These are phyloP conservation scores for Alfaro cultratus DNA, from an alignment of 2,797 vertebrate genomes.

Conservation along the genomic window DNA sequence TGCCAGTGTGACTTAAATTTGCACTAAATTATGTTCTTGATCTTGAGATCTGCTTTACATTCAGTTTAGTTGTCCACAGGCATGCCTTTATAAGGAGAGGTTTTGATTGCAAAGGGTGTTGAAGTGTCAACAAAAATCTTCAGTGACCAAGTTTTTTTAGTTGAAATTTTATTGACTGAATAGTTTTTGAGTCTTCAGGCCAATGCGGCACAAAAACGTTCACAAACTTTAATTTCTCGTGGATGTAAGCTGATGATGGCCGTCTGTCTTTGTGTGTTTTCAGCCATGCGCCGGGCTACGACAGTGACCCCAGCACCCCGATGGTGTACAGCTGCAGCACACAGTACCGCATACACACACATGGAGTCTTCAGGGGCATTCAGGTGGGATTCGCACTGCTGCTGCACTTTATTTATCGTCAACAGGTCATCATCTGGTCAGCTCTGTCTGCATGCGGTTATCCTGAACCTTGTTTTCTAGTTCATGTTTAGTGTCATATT, in stretches of 20 bases:
- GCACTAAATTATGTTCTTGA: background rate
- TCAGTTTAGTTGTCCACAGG: background rate
- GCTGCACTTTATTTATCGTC: conserved; percentile 9
- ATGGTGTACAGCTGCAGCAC: conserved; percentile 97
- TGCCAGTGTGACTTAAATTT: conserved; percentile 23
- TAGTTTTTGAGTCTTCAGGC: background rate
- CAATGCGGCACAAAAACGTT: background rate
- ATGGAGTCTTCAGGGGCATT: conserved; percentile 92
- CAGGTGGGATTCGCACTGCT: conserved; percentile 60
- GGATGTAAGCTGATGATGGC: background rate
- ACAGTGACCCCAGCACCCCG: conserved; percentile 91
- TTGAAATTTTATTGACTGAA: background rate
- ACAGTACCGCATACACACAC: conserved; percentile 98
- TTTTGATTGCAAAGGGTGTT: background rate
- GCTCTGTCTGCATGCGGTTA: background rate
- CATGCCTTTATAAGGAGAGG: background rate
- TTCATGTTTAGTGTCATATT: conserved; percentile 7
- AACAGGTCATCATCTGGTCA: conserved; percentile 19
- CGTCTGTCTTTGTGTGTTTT: conserved; percentile 53
- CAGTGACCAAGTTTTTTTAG: background rate
- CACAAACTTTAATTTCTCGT: background rate
- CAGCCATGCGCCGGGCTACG: conserved; percentile 91
- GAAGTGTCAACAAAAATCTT: background rate
- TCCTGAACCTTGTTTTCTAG: background rate
- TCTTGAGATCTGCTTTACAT: conserved; percentile 13